These are phyloP conservation scores for Xenops minutus DNA, from an alignment of 2,797 vertebrate species.

Conservation along the genomic window DNA sequence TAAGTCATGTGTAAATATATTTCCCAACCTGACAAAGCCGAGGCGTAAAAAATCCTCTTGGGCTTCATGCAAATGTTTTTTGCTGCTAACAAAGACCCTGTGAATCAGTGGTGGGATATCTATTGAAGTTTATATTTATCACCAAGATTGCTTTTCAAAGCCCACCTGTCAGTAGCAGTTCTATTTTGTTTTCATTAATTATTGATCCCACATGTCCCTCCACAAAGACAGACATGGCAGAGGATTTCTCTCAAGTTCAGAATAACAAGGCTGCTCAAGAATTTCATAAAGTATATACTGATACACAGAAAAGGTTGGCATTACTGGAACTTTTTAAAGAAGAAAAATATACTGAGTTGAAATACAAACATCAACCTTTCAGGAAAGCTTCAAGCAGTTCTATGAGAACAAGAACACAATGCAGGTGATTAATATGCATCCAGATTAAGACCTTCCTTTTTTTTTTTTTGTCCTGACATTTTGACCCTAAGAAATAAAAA, in stretches of 20 bases:
- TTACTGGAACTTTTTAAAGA: not conserved
- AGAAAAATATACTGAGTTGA: not conserved
- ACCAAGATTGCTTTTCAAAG: not conserved
- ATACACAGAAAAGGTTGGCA: not conserved
- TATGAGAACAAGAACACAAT: not conserved
- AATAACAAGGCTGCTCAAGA: not conserved
- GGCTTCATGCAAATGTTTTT: not conserved
- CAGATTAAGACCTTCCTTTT: not conserved
- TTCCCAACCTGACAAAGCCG: not conserved
- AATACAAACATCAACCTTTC: not conserved
- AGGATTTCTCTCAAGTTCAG: not conserved
- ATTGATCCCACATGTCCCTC: not conserved
- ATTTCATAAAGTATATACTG: not conserved
- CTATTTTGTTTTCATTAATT: conserved; percentile 33
- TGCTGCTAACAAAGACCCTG: not conserved
- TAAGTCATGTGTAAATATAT: not conserved
- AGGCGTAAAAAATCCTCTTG: not conserved
- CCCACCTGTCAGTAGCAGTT: not conserved
- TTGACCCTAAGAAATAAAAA: not conserved
- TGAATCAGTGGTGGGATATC: not conserved
- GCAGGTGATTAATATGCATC: not conserved
- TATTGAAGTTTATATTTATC: not conserved
- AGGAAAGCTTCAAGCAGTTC: not conserved
- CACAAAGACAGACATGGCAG: not conserved
- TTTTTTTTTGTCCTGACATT: not conserved